Evolutionary conservation across 1,140 invertebrate species (phyloP).

Genomic region (Apis mellifera): DNA sequence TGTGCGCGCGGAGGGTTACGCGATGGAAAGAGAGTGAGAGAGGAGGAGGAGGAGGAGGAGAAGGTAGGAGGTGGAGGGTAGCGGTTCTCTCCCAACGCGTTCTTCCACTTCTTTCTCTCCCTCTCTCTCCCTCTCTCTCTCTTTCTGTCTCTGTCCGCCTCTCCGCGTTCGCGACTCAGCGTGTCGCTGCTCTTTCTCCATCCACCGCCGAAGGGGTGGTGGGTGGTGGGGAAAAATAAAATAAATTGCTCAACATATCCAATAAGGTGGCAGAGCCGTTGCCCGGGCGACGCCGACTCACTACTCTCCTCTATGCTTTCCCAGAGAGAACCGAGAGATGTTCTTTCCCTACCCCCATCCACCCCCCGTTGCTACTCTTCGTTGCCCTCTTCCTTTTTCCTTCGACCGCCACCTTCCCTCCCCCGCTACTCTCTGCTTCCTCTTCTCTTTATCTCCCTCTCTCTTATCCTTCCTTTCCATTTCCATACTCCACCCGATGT

Average conservation of each 20-base stretch:
- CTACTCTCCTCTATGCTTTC: conserved; percentile 69
- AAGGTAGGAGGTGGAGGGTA: conserved; percentile 49
- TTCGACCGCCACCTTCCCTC: conserved; percentile 3
- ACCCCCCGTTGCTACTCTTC: neutral
- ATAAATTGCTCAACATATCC: conserved; percentile 82
- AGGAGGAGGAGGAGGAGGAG: too few species aligned
- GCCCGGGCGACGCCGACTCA: conserved; percentile 79
- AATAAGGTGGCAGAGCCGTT: conserved; percentile 81
- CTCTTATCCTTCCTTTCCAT: neutral
- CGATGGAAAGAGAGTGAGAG: neutral
- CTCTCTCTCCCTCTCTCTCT: conserved; percentile 51
- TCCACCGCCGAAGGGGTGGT: conserved; percentile 33
- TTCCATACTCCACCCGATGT: neutral
- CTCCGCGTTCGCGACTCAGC: neutral
- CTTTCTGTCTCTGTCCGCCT: conserved; percentile 12
- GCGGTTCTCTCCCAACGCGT: conserved; percentile 50
- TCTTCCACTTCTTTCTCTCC: conserved; percentile 51
- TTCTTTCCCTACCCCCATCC: conserved; percentile 45
- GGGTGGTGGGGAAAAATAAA: conserved; percentile 79
- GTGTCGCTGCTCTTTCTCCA: conserved; percentile 21
- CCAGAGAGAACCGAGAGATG: conserved; percentile 64
- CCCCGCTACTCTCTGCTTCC: conserved; percentile 36
- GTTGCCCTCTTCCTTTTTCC: conserved; percentile 18
- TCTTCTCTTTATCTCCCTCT: conserved; percentile 11
- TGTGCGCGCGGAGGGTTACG: conserved; percentile 71